Base-by-base conservation (phyloP, 2,797 vertebrate species). In the Synanceia verrucosa region DNA sequence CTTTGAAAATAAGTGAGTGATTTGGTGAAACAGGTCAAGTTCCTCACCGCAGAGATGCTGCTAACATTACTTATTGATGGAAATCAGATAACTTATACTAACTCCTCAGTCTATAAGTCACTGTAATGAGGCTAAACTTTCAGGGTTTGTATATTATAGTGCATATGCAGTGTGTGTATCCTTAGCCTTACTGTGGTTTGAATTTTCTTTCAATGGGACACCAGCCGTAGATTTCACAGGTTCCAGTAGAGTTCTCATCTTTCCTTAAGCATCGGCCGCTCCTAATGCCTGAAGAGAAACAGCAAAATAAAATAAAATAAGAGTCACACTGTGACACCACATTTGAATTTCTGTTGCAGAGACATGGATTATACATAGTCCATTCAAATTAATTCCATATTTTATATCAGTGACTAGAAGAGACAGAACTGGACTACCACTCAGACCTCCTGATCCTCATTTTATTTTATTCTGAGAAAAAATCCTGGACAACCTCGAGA, bases 211-310 rank as follows among this genome's bases (percentile, higher is more conserved):
- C 96, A 84, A 96, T 76, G 0, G 97, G 97, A 89, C 97, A 99
- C 97, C 97, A 99, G 77, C 93, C 95, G 5, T 95, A 90, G 77
- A 98, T 94, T 93, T 99, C 97, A 94, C 97, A 99, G 44, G 93
- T 96, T 56, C 96, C 93, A 12, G 33, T 93, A 11, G 76, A 65
- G 34, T 85, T 88, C 37, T 36, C 31, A 33, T 86, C 66, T 28
- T 73, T 68, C 74, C 50, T 91, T 76, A 96, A 65, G 77, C 97
- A 99, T 26, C 69, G 89, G 18, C 97, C 95, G 2, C 92, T 98
- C 91, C 88, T 97, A 66, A 96, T 86, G 44, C 97, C 97, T 98
- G 37, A 4, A 65, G 14, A 66, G 41, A 58, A 46, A 26, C 6
- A 61, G 18, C 31, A 65, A 11, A 51, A 52, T 13, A 41, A 43